phyloP scores from a whole-genome alignment of 2,888 invertebrate genomes.

The Tolmerus cingulatus region DNA sequence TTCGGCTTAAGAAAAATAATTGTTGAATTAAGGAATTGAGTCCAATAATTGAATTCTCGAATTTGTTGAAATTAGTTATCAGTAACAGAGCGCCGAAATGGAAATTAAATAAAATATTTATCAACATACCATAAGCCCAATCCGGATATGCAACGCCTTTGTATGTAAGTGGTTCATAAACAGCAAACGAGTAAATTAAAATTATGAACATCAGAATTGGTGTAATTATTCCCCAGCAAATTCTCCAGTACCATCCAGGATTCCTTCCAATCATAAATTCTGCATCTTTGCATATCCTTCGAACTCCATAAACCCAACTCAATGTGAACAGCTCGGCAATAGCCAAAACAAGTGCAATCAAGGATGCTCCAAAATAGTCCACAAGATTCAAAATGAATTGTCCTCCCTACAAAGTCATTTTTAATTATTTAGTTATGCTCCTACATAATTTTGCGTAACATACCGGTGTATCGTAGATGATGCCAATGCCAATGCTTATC shows the following conservation, averaged over 20 bases:
- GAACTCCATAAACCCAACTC: constrained; percentile 77
- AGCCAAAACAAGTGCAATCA: constrained; percentile 74
- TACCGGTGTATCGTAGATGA: constrained; percentile 73
- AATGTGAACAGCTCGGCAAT: constrained; percentile 74
- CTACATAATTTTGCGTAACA: not conserved
- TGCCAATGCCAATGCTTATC: constrained; percentile 67
- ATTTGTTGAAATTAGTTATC: too few species aligned
- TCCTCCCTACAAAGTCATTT: constrained; percentile 69
- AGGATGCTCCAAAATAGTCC: constrained; percentile 78
- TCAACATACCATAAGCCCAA: constrained; percentile 68
- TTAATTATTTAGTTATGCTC: not conserved
- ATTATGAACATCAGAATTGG: constrained; percentile 76
- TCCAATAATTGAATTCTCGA: too few species aligned
- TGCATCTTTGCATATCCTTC: constrained; percentile 74
- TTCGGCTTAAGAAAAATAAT: not conserved
- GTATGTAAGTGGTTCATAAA: constrained; percentile 70
- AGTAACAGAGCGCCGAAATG: too few species aligned
- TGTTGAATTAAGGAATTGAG: too few species aligned
- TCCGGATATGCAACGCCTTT: constrained; percentile 69
- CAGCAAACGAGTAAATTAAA: constrained; percentile 73
- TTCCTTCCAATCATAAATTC: constrained; percentile 81
- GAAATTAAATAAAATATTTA: not conserved
- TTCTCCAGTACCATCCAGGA: constrained; percentile 77
- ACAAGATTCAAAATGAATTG: constrained; percentile 77
- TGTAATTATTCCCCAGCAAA: constrained; percentile 80